Conservation (phyloP, 2,113 vertebrate genomes). For the Gallinago paraguaiae region DNA sequence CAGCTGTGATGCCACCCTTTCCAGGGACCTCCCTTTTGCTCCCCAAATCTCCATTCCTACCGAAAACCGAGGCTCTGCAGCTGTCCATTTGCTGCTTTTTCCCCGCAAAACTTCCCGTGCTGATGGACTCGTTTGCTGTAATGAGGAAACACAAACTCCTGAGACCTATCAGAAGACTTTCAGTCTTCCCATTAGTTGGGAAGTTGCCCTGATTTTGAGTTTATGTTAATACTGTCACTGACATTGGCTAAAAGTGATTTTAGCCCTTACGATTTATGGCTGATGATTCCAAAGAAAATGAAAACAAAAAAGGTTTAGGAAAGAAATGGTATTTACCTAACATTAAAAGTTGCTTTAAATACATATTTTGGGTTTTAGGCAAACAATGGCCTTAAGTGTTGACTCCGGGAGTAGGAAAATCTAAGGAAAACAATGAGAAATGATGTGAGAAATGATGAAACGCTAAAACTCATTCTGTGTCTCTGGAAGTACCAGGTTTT, state of each 20-base stretch:
- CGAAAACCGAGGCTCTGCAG: neutral
- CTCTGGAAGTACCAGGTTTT: neutral
- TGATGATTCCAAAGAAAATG: neutral
- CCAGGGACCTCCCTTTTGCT: neutral
- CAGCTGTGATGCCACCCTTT: neutral
- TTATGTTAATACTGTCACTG: neutral
- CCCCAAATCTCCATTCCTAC: neutral
- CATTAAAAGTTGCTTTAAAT: constrained; percentile 7
- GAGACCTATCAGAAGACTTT: neutral
- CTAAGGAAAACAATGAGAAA: neutral
- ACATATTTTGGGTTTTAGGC: neutral
- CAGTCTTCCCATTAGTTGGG: neutral
- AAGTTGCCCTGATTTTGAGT: neutral
- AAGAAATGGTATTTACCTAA: neutral
- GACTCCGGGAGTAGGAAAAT: neutral
- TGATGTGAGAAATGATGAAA: neutral
- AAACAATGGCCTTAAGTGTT: neutral
- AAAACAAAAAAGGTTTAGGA: neutral
- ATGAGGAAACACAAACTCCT: neutral
- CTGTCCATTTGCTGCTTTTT: neutral
- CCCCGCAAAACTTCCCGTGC: neutral
- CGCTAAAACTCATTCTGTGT: neutral
- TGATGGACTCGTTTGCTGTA: neutral
- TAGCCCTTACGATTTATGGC: neutral
- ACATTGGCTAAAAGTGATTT: neutral